A percentile compares a stretch with the other conserved stretches of the same genome.
Evolutionary conservation across 2,888 invertebrate genomes (phyloP).

Genomic region (Cerastis rubricosa): DNA sequence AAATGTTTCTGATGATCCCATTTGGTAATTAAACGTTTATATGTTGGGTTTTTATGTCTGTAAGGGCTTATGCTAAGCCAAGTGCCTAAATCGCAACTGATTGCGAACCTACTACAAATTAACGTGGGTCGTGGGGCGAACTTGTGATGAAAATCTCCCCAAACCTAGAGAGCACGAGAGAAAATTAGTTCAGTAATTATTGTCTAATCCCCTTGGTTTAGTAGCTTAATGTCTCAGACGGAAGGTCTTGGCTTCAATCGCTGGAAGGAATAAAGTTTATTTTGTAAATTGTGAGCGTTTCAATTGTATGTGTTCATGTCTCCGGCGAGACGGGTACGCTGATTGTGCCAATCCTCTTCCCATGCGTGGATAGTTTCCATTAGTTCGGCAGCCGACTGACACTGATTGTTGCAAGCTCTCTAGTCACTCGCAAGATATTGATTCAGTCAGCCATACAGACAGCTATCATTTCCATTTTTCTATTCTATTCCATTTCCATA

Average conservation of each 20-base stretch:
- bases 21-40: slow-evolving; percentile 60
- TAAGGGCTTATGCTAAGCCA: slow-evolving; percentile 64
- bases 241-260: slow-evolving; percentile 59
- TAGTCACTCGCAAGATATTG: slow-evolving; percentile 39
- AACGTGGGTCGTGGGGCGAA: slow-evolving; percentile 65
- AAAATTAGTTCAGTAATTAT: slow-evolving; percentile 72
- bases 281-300: slow-evolving; percentile 47
- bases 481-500: slow-evolving; percentile 36
- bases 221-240: slow-evolving; percentile 65
- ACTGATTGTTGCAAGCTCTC: slow-evolving; percentile 29
- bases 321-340: slow-evolving; percentile 31
- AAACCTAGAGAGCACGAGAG: slow-evolving; percentile 66
- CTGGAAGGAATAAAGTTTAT: slow-evolving; percentile 58
- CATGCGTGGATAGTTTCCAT: slow-evolving; percentile 56
- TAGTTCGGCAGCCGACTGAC: slow-evolving; percentile 32
- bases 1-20: slow-evolving; percentile 32
- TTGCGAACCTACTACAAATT: slow-evolving; percentile 69
- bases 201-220: slow-evolving; percentile 67
- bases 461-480: slow-evolving; percentile 13
- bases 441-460: slow-evolving; percentile 29
- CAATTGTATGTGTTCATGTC: slow-evolving; percentile 32
- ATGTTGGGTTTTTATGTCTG: slow-evolving; percentile 64
- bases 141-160: slow-evolving; percentile 67
- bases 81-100: slow-evolving; percentile 67
- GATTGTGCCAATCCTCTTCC: slow-evolving; percentile 56